Percentiles rank a stretch among this genome's conserved stretches.
Conservation (phyloP, 2,888 invertebrate species). For the Camponotus fellah region DNA sequence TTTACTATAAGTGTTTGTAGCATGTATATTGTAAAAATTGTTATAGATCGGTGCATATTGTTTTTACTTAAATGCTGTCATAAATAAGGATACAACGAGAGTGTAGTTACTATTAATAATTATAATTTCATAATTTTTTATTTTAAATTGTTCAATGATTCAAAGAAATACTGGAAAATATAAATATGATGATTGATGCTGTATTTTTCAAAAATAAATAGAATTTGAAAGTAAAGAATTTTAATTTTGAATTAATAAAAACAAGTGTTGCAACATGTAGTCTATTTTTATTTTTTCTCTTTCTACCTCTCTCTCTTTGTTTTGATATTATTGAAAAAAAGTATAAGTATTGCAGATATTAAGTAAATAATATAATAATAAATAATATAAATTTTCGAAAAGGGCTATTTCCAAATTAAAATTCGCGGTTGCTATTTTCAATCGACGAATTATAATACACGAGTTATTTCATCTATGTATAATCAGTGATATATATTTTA, state of each 20-base stretch:
- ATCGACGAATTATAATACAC: neutral
- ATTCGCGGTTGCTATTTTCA: neutral
- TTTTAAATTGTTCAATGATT: neutral
- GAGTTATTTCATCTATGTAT: neutral
- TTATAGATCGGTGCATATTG: neutral
- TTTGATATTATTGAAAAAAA: neutral
- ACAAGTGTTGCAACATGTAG: too few relatives aligned
- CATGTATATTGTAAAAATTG: conserved; percentile 4
- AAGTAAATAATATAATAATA: too few relatives aligned
- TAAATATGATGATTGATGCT: neutral
- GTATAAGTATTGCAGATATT: neutral
- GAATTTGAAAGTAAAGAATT: neutral
- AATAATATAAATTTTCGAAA: neutral
- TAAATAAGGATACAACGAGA: neutral
- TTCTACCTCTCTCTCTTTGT: neutral
- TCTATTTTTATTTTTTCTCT: too few relatives aligned
- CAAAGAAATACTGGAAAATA: neutral
- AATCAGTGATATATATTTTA: neutral
- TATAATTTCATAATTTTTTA: neutral
- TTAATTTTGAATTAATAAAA: too few relatives aligned
- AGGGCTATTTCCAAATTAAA: neutral
- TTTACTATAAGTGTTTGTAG: too few relatives aligned
- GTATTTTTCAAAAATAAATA: neutral
- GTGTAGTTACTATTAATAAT: neutral
- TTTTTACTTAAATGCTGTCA: conserved; percentile 2